phyloP scores from a whole-genome alignment of 2,113 vertebrate species.

The Diadophis punctatus region DNA sequence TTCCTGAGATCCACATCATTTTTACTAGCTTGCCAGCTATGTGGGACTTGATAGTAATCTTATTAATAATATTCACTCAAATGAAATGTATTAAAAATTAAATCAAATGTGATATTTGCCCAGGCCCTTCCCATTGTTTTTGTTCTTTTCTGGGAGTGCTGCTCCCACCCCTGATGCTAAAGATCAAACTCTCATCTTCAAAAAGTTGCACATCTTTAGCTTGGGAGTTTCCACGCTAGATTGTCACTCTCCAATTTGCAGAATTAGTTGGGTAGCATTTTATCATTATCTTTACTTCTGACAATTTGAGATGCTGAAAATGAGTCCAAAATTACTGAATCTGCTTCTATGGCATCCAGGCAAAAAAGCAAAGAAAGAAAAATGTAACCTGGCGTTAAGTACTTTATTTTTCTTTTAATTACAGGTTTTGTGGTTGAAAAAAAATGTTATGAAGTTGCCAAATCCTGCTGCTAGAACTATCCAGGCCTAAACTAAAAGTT shows the following conservation, averaged over 20 bases:
- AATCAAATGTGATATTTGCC: not conserved
- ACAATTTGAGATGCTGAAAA: not conserved
- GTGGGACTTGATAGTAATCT: not conserved
- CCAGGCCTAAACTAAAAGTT: conserved; percentile 62
- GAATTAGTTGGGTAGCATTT: not conserved
- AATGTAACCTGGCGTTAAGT: not conserved
- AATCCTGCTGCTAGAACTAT: conserved; percentile 66
- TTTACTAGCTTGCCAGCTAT: not conserved
- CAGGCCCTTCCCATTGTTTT: not conserved
- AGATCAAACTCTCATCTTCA: not conserved
- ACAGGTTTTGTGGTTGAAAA: conserved; percentile 74
- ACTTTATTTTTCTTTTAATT: conserved; percentile 46
- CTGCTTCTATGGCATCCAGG: not conserved
- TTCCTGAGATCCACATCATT: not conserved
- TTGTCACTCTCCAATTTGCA: not conserved
- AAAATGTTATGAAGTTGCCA: conserved; percentile 63
- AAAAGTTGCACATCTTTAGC: not conserved
- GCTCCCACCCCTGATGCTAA: not conserved
- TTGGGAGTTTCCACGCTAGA: not conserved
- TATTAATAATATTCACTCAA: not conserved
- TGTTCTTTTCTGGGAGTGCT: not conserved
- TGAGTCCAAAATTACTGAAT: not conserved
- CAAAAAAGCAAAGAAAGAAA: not conserved
- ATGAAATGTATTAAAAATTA: not conserved
- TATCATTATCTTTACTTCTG: not conserved